Base-by-base conservation (phyloP, 2,113 vertebrate species). In the Porphyrio hochstetteri region DNA sequence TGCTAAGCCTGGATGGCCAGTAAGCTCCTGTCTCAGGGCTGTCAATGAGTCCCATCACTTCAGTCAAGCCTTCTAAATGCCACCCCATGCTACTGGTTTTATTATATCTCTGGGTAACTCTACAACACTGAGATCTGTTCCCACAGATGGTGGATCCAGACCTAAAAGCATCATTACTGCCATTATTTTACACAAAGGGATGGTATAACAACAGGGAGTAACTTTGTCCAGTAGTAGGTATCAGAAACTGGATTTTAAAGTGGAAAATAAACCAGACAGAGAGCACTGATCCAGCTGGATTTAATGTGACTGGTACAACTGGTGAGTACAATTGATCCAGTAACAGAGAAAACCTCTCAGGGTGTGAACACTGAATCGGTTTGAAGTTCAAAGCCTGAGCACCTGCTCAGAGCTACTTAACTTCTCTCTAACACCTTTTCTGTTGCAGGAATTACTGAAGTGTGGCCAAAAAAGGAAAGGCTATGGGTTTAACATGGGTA, bases 341-440 rank as follows among this genome's bases (percentile, higher is more conserved):
- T 9, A 11, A 7, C 29, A 59, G 17, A 5, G 31, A 70, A 86
- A 93, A 7, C 28, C 40, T 56, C 52, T 31, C 1, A 0, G 36
- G 60, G 4, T 3, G 3, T 1, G 4, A 10, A 68, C 3, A 0
- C 3, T 4, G 35, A 2, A 2, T 1, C 0, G 3, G 19, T 29
- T 11, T 16, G 28, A 59, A 44, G 33, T 13, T 60, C 56, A 16
- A 2, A n/a, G 59, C 0, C 53, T 29, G 48, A 84, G 69, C 90
- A 55, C 20, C 69, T 3, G 57, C 46, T 75, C 48, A 27, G 48
- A 56, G 48, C 24, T 25, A 24, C 23, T 67, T 17, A 21, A 2
- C 18, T 24, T 50, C 64, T 35, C 67, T 10, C 65, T 55, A 11
- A 4, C 33, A 8, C 19, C 38, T 84, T n/a, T 90, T 53, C 18